Evolutionary conservation across 2,797 vertebrate genomes (phyloP).

Genomic region (Anguilla marmorata): DNA sequence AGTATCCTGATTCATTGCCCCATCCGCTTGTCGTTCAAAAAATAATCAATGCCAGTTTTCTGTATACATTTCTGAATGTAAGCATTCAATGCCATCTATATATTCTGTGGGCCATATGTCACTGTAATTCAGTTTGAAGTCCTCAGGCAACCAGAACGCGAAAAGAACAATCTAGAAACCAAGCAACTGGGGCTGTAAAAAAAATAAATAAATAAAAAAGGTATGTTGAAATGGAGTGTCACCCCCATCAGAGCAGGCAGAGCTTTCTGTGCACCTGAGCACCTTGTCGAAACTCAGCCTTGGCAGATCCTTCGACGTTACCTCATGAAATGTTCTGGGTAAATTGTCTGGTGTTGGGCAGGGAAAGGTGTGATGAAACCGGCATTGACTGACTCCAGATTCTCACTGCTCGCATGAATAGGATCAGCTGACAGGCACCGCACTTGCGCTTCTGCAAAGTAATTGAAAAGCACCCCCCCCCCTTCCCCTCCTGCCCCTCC

Average conservation of each 20-base stretch:
- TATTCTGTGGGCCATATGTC: neutral
- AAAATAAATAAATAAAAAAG: neutral
- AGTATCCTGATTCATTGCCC: neutral
- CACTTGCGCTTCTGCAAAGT: neutral
- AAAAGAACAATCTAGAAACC: neutral
- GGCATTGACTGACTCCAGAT: neutral
- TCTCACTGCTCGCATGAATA: constrained; percentile 11
- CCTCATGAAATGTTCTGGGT: constrained; percentile 19
- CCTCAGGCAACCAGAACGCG: neutral
- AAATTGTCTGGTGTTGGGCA: constrained; percentile 37
- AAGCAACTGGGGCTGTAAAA: neutral
- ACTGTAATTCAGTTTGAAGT: neutral
- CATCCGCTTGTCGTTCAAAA: neutral
- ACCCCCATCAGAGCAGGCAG: constrained; percentile 43
- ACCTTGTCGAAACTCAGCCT: constrained; percentile 38
- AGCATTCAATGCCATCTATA: neutral
- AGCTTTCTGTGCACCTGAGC: constrained; percentile 26
- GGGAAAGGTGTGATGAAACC: constrained; percentile 17
- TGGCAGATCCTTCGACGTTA: constrained; percentile 24
- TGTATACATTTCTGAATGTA: no score
- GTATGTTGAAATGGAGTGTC: constrained; percentile 44
- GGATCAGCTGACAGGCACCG: neutral
- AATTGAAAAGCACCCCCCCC: constrained; percentile 17
- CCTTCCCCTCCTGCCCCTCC: no score
- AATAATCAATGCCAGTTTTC: neutral